phyloP scores from a whole-genome alignment of 1,140 invertebrate genomes.

The Aphidius gifuensis region DNA sequence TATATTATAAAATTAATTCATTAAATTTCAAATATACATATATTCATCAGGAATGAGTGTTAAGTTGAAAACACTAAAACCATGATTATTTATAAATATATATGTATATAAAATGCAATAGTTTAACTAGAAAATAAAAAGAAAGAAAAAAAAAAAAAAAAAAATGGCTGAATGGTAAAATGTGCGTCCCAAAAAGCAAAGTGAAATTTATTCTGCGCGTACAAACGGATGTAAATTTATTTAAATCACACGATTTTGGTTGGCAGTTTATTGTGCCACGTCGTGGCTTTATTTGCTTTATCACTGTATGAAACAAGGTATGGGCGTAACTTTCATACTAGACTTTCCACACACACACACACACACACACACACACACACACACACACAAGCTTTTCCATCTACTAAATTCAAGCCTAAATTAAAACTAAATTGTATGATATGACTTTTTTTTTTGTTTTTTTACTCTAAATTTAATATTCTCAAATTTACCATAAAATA shows the following conservation, averaged over 20 bases:
- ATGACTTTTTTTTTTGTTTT: not conserved
- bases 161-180: constrained; percentile 18
- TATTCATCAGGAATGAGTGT: too few species aligned
- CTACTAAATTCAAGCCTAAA: constrained; percentile 11
- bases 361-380: too few species aligned
- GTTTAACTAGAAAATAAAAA: too few species aligned
- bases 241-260: constrained; percentile 54
- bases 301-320: constrained; percentile 51
- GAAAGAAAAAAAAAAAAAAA: not conserved
- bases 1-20: too few species aligned
- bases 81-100: not conserved
- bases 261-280: constrained; percentile 52
- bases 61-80: too few species aligned
- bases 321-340: constrained; percentile 39
- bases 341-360: too few species aligned
- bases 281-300: constrained; percentile 54
- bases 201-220: constrained; percentile 27
- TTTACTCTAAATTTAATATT: constrained; percentile 7
- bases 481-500: not conserved
- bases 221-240: constrained; percentile 56
- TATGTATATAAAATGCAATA: too few species aligned
- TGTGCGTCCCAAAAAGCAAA: constrained; percentile 23
- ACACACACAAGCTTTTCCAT: not conserved
- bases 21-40: too few species aligned
- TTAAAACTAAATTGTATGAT: constrained; percentile 15